These are phyloP conservation scores for Etheostoma nigrum DNA, from an alignment of 2,797 vertebrate genomes.

Conservation along the genomic window DNA sequence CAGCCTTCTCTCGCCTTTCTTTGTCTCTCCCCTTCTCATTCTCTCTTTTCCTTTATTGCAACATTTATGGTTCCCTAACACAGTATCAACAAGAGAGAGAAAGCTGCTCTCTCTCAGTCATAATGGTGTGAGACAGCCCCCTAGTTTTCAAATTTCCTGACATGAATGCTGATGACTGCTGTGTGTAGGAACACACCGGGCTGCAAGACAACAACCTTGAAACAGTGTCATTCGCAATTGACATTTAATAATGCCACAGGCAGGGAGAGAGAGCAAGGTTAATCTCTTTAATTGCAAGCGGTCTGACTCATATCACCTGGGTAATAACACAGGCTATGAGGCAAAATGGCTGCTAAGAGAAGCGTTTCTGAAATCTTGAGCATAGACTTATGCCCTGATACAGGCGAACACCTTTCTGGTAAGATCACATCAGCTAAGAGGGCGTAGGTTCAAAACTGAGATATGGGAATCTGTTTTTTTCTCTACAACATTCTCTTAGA, in stretches of 20 bases:
- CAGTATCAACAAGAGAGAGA: slow-evolving; percentile 24
- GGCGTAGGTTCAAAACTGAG: neutral
- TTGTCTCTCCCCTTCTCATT: neutral
- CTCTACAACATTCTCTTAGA: neutral
- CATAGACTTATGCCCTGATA: neutral
- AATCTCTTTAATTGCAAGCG: slow-evolving; percentile 35
- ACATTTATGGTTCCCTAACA: slow-evolving; percentile 34
- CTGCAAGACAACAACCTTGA: slow-evolving; percentile 55
- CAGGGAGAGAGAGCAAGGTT: slow-evolving; percentile 35
- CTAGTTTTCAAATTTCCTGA: slow-evolving; percentile 69
- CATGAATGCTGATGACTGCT: slow-evolving; percentile 67
- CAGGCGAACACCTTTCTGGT: neutral
- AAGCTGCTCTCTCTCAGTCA: slow-evolving; percentile 56
- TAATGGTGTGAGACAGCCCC: slow-evolving; percentile 52
- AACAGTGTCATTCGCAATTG: slow-evolving; percentile 30
- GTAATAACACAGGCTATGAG: slow-evolving; percentile 31
- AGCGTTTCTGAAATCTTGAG: slow-evolving; percentile 10
- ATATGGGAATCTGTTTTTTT: neutral
- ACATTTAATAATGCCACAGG: slow-evolving; percentile 36
- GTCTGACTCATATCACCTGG: slow-evolving; percentile 30
- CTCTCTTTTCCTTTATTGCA: slow-evolving; percentile 23
- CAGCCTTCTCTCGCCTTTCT: neutral
- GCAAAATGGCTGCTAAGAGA: slow-evolving; percentile 38
- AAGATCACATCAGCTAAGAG: neutral
- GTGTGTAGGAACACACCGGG: slow-evolving; percentile 31